A percentile compares a stretch with the other conserved stretches of the same genome.
phyloP scores from a whole-genome alignment of 2,888 invertebrate species.

The Napeogenes sylphis region DNA sequence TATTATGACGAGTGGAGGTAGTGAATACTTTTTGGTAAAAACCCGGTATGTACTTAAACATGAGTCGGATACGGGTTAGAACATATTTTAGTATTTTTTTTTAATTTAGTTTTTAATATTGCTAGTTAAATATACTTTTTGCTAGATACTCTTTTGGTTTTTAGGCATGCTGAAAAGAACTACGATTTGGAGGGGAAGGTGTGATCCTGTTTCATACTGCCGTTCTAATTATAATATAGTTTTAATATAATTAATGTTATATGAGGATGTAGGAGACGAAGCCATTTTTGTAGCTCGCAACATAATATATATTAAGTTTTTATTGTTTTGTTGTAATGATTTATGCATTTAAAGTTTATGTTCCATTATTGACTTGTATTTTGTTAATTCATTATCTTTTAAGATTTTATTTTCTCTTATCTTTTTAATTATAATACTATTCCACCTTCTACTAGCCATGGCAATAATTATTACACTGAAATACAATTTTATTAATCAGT shows the following conservation, averaged over 20 bases:
- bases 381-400: not conserved
- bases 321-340: not conserved
- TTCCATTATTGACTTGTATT: not conserved
- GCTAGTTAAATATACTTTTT: constrained; percentile 6
- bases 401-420: not conserved
- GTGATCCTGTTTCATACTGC: constrained; percentile 41
- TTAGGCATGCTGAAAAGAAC: constrained; percentile 70
- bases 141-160: constrained; percentile 40
- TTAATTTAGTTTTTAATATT: constrained; percentile 4
- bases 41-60: constrained; percentile 65
- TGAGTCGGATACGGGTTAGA: constrained; percentile 3
- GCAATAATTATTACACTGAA: constrained; percentile 24
- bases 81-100: constrained; percentile 6
- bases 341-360: not conserved
- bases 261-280: not conserved
- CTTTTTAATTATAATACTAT: not conserved
- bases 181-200: constrained; percentile 65
- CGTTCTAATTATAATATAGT: constrained; percentile 23
- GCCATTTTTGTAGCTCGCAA: constrained; percentile 1
- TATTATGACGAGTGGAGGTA: constrained; percentile 51
- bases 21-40: constrained; percentile 63
- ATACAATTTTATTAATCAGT: constrained; percentile 10
- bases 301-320: not conserved
- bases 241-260: constrained; percentile 9
- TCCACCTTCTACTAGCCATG: constrained; percentile 6